Evolutionary conservation across 2,797 vertebrate species (phyloP).

Genomic region (Rallus crepitans): DNA sequence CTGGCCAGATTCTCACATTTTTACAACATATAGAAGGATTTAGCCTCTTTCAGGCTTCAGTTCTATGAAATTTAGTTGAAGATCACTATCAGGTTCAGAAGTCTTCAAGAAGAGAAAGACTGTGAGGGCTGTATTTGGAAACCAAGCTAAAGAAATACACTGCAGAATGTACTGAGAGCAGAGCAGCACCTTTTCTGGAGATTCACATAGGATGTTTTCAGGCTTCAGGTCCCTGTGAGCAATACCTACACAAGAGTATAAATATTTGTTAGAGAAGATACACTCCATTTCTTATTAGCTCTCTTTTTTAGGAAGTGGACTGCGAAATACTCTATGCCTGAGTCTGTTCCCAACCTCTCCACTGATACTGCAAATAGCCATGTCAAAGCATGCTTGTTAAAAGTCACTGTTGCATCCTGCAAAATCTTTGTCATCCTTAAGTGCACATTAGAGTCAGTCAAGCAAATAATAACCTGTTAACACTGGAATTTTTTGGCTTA

Average conservation of each 20-base stretch:
- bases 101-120: not conserved
- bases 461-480: not conserved
- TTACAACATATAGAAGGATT: not conserved
- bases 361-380: not conserved
- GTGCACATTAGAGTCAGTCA: not conserved
- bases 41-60: not conserved
- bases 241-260: slow-evolving; percentile 84
- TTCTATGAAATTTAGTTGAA: not conserved
- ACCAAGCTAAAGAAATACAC: not conserved
- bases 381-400: not conserved
- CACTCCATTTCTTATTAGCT: not conserved
- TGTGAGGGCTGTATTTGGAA: not conserved
- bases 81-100: not conserved
- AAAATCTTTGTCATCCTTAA: not conserved
- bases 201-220: slow-evolving; percentile 96
- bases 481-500: not conserved
- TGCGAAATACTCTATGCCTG: not conserved
- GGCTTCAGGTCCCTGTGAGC: slow-evolving; percentile 96
- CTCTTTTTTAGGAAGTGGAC: not conserved
- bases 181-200: slow-evolving; percentile 86
- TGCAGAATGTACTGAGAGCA: not conserved
- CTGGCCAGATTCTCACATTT: not conserved
- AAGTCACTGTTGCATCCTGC: not conserved
- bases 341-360: not conserved
- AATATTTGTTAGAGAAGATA: not conserved